Conservation (phyloP, 2,888 invertebrate species). For the Drosophila paramelanica region DNA sequence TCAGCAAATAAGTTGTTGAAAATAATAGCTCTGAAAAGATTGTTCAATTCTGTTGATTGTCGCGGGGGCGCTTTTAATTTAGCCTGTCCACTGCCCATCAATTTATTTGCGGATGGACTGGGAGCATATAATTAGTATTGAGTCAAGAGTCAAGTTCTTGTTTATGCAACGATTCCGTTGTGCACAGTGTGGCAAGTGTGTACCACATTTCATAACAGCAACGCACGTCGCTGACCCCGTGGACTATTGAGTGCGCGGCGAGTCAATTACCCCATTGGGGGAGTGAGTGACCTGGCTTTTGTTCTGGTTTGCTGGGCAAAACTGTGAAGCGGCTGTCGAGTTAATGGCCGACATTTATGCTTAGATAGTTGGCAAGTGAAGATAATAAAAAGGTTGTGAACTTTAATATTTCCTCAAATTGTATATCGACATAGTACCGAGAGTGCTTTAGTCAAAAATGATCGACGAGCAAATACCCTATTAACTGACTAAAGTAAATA, state of each 20-base stretch:
- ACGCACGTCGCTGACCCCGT: constrained; percentile 67
- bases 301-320: constrained; percentile 64
- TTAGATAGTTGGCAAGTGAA: constrained; percentile 50
- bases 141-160: neutral
- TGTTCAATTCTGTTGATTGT: neutral
- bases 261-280: constrained; percentile 47
- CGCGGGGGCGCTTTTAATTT: no score
- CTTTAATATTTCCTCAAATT: constrained; percentile 28
- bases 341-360: constrained; percentile 70
- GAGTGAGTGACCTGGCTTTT: constrained; percentile 35
- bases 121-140: constrained; percentile 9
- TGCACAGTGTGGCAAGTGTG: constrained; percentile 7
- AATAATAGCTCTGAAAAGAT: neutral
- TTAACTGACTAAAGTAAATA: no score
- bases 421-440: neutral
- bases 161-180: constrained; percentile 12
- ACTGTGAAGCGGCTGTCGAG: constrained; percentile 55
- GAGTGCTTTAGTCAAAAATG: neutral
- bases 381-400: constrained; percentile 70
- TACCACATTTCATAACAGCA: constrained; percentile 36
- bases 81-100: constrained; percentile 6
- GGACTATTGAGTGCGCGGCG: constrained; percentile 45
- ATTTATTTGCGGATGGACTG: constrained; percentile 25
- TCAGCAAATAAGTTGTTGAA: neutral
- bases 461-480: constrained; percentile 1